Evolutionary conservation across 2,113 vertebrate genomes (phyloP).

Genomic region (Sander lucioperca): DNA sequence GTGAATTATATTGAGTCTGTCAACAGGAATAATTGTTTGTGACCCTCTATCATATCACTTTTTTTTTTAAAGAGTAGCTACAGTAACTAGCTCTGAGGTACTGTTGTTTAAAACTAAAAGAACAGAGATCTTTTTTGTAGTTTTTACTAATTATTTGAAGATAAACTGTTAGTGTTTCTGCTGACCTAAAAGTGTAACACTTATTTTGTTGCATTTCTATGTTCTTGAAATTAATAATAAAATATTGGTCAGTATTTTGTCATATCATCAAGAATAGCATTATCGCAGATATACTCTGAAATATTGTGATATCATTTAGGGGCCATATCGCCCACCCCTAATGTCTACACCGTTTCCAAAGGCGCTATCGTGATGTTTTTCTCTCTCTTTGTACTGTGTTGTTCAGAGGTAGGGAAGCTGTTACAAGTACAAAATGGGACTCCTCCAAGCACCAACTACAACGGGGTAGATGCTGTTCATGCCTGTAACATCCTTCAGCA

Average conservation of each 20-base stretch:
- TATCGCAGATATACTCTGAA: too few species aligned
- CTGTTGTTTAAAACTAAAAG: too few species aligned
- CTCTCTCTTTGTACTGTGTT: slow-evolving; percentile 29
- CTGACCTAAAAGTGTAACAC: too few species aligned
- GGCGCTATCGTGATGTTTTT: not conserved
- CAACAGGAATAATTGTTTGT: not conserved
- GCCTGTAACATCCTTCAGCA: slow-evolving; percentile 97
- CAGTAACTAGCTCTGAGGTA: too few species aligned
- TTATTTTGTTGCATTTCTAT: too few species aligned
- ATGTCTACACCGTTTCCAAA: not conserved
- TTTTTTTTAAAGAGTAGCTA: not conserved
- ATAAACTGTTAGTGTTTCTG: too few species aligned
- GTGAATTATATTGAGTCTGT: not conserved
- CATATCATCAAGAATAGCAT: too few species aligned
- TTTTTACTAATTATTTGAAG: too few species aligned
- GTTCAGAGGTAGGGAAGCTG: slow-evolving; percentile 94
- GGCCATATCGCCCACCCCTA: not conserved
- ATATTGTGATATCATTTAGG: too few species aligned
- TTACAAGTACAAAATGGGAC: slow-evolving; percentile 95
- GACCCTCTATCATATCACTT: not conserved
- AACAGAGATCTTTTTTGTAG: too few species aligned
- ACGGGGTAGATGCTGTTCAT: slow-evolving; percentile 93
- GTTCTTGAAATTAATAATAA: too few species aligned
- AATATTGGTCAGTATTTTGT: not conserved
- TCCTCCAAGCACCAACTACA: slow-evolving; percentile 88